Base-by-base conservation (phyloP, 2,113 vertebrate genomes). In the Empidonax traillii region DNA sequence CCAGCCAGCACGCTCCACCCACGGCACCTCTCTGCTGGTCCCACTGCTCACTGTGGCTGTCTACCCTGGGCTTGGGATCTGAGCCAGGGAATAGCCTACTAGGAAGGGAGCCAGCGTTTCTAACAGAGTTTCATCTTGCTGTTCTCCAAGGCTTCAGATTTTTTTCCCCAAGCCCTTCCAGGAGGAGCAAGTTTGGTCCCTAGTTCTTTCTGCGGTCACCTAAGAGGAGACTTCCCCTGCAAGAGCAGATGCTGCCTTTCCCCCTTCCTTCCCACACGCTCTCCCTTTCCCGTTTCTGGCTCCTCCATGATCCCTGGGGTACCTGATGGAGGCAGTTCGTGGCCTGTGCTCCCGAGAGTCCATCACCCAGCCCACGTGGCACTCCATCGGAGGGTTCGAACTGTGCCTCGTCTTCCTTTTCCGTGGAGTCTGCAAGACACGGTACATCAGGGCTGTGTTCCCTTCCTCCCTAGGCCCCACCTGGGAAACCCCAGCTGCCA, bases 361-460 rank as follows among this genome's bases (percentile, higher is more conserved):
- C 99, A 99, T 99, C 89, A 99, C 99, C 99, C 99, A 99, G 92
- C 99, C 99, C 15, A 99, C 99, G 0, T 99, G 99, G 89, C 99
- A 99, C 97, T 99, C 99, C 98, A 99, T 97, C 2, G 99, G 99
- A 0, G 99, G 99, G 95, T 99, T 99, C 0, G 99, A 99, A 97
- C 99, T 99, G 98, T 99, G 99, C 44, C 99, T 98, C 4, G 99
- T 99, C 98, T 99, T 99, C 96, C 99, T 99, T 96, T 99, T 99
- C 55, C 99, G 98, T 0, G 99, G 99, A 27, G 99, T 99, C 99
- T 99, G 97, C 53, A 95, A 97, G 68, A 97, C 62, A 84, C 0
- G 8, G 27, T 0, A 8, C 22, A 17, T 61, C 71, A 95, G 11
- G 1, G 27, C 9, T 1, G 0, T 0, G 11, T 6, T 44, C 37